phyloP scores from a whole-genome alignment of 2,797 vertebrate species.

The Pseudotriccus pelzelni region DNA sequence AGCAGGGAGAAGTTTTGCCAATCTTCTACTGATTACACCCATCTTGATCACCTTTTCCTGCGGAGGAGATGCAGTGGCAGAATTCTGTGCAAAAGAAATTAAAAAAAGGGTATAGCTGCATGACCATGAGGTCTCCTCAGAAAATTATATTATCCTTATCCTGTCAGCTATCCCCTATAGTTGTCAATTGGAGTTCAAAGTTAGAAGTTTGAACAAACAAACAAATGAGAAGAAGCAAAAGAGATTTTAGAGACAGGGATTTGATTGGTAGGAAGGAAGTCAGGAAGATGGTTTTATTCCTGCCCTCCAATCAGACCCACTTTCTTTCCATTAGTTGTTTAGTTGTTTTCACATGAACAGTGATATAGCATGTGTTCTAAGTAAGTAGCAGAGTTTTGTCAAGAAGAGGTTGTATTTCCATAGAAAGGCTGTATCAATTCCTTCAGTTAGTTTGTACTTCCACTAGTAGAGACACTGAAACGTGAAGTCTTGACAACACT shows the following conservation, averaged over 20 bases:
- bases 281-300: not conserved
- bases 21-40: not conserved
- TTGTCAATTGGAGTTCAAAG: not conserved
- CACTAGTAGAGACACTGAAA: not conserved
- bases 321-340: slow-evolving; percentile 12
- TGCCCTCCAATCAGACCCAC: not conserved
- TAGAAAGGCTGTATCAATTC: not conserved
- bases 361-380: not conserved
- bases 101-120: not conserved
- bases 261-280: not conserved
- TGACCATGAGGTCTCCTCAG: not conserved
- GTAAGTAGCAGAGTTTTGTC: not conserved
- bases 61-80: not conserved
- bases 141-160: not conserved
- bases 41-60: not conserved
- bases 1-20: not conserved
- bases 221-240: not conserved
- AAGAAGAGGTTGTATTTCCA: not conserved
- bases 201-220: not conserved
- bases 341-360: not conserved
- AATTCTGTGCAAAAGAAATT: not conserved
- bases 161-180: not conserved
- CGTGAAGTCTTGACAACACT: not conserved
- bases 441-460: not conserved
- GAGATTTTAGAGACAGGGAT: not conserved